A percentile compares a stretch with the other conserved stretches of the same genome.
Evolutionary conservation across 2,113 vertebrate species (phyloP).

Genomic region (Takifugu bimaculatus): DNA sequence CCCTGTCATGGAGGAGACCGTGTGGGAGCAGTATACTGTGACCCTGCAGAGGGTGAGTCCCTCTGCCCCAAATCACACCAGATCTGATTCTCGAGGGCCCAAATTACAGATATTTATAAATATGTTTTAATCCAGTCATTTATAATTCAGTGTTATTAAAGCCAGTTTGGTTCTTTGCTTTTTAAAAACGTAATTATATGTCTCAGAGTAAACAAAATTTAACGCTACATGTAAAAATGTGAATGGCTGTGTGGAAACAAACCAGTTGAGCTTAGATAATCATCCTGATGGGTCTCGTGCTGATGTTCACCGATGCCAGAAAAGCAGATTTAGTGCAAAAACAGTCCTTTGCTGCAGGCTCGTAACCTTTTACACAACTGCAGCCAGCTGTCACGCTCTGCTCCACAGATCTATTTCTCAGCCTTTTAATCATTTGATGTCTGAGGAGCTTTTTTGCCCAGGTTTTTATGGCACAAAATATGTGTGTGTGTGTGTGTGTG

Average conservation of each 20-base stretch:
- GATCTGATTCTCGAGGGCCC: not conserved
- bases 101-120: not conserved
- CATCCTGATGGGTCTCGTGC: conserved; percentile 38
- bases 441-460: not conserved
- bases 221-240: not conserved
- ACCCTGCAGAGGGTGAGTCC: conserved; percentile 90
- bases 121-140: too few species aligned
- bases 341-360: conserved; percentile 30
- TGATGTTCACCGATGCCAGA: conserved; percentile 23
- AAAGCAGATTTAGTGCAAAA: conserved; percentile 46
- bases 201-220: not conserved
- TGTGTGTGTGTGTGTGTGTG: too few species aligned
- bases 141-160: too few species aligned
- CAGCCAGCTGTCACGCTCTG: conserved; percentile 48
- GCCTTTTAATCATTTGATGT: conserved; percentile 5
- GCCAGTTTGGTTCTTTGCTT: not conserved
- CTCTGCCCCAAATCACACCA: conserved; percentile 3
- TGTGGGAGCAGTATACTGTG: conserved; percentile 97
- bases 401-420: not conserved
- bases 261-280: conserved; percentile 38
- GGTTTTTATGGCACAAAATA: not conserved
- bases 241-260: conserved; percentile 12
- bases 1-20: conserved; percentile 89
- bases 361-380: conserved; percentile 1
- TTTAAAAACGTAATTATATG: not conserved